Conservation (phyloP, 2,888 invertebrate species). For the Acleris laterana region DNA sequence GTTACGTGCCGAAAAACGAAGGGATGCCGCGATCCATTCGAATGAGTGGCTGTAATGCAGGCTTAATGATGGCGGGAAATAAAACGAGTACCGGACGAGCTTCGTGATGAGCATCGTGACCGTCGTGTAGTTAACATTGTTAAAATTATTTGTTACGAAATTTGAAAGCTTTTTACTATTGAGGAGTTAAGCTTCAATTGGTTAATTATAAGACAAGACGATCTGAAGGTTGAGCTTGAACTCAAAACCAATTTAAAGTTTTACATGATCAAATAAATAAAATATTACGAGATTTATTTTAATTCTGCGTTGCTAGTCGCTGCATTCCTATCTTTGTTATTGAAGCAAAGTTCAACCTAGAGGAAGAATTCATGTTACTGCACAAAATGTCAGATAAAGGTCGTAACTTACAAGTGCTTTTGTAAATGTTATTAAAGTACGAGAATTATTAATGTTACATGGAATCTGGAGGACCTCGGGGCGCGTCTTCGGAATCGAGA, state of each 20-base stretch:
- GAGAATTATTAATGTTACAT: constrained; percentile 39
- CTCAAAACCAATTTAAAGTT: too few relatives aligned
- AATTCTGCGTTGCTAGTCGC: constrained; percentile 60
- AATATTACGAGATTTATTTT: constrained; percentile 37
- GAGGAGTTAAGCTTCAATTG: too few relatives aligned
- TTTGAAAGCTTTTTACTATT: constrained; percentile 10
- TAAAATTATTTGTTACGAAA: constrained; percentile 32
- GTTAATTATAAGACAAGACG: too few relatives aligned
- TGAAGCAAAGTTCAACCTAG: constrained; percentile 64
- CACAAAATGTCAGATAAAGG: constrained; percentile 76
- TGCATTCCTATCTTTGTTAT: constrained; percentile 56
- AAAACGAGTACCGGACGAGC: constrained; percentile 15
- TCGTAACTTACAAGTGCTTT: constrained; percentile 50
- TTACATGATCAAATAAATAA: too few relatives aligned
- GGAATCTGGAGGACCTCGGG: constrained; percentile 55
- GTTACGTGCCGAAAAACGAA: neutral
- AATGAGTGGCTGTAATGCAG: constrained; percentile 16
- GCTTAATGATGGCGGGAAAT: constrained; percentile 20
- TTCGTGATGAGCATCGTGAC: constrained; percentile 25
- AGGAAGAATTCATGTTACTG: constrained; percentile 59
- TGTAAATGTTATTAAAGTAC: constrained; percentile 33
- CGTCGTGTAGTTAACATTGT: constrained; percentile 4
- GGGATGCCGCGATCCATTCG: constrained; percentile 7
- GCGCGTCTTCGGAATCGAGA: constrained; percentile 54
- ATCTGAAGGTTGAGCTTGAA: too few relatives aligned